phyloP scores from a whole-genome alignment of 2,113 vertebrate genomes.

The Hippocampus zosterae region DNA sequence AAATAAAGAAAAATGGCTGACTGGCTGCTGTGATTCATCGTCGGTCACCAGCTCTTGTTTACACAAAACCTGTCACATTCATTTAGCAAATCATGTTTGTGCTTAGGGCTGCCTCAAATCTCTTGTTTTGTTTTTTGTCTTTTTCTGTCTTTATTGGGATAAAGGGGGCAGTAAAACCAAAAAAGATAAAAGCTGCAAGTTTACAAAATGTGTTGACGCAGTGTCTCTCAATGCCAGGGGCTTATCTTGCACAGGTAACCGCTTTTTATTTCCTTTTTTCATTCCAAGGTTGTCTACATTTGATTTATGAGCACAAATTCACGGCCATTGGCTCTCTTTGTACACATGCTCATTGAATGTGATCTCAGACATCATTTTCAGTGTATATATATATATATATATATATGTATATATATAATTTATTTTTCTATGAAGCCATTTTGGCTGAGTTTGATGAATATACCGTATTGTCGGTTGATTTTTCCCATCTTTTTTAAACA shows the following conservation, averaged over 20 bases:
- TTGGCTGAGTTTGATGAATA: neutral
- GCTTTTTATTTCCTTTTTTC: conserved; percentile 13
- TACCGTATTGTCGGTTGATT: too few species aligned
- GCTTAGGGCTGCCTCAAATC: conserved; percentile 38
- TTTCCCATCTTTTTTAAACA: too few species aligned
- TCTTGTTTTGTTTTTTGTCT: neutral
- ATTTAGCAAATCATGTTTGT: conserved; percentile 53
- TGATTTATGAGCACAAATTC: neutral
- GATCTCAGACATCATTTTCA: neutral
- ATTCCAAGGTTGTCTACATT: neutral
- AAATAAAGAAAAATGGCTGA: conserved; percentile 54
- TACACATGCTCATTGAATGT: neutral
- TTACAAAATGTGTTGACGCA: conserved; percentile 15
- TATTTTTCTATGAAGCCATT: neutral
- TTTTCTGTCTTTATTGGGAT: conserved; percentile 24
- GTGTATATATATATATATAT: neutral
- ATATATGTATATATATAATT: too few species aligned
- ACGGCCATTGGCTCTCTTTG: neutral
- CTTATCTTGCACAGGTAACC: conserved; percentile 24
- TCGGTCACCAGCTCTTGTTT: conserved; percentile 55
- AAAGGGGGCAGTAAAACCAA: conserved; percentile 28
- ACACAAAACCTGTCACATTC: conserved; percentile 60
- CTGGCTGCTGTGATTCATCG: conserved; percentile 50
- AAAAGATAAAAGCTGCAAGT: conserved; percentile 18
- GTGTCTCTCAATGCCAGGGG: conserved; percentile 13